These are phyloP conservation scores for Andricus curvator DNA, from an alignment of 2,888 invertebrate genomes.

Conservation along the genomic window DNA sequence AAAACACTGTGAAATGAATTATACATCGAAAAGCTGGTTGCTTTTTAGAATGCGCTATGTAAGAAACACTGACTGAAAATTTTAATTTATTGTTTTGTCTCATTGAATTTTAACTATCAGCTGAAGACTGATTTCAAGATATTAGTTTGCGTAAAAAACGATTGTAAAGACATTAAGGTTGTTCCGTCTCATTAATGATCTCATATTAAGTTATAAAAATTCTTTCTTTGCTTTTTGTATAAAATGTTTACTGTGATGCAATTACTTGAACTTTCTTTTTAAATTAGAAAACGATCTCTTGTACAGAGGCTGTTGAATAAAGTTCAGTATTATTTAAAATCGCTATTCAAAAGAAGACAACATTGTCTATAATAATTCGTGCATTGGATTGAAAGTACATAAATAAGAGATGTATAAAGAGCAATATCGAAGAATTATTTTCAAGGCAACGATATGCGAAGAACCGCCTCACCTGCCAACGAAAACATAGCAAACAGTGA, in stretches of 20 bases:
- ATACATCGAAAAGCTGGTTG: not conserved
- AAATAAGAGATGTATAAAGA: not conserved
- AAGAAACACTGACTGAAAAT: not conserved
- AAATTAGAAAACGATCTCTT: not conserved
- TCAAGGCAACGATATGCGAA: constrained; percentile 28
- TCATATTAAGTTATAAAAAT: not conserved
- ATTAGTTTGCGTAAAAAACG: not conserved
- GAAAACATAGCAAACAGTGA: constrained; percentile 53
- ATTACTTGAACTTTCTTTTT: not conserved
- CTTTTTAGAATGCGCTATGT: not conserved
- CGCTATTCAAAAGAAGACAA: not conserved
- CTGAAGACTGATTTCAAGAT: not conserved
- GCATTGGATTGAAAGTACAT: not conserved
- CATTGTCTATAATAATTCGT: not conserved
- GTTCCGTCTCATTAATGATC: not conserved
- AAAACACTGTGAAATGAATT: not conserved
- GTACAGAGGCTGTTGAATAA: not conserved
- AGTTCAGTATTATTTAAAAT: not conserved
- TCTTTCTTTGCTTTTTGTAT: not conserved
- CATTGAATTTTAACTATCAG: not conserved
- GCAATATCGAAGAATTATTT: constrained; percentile 40
- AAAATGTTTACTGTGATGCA: constrained; percentile 20
- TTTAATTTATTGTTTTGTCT: constrained; percentile 1
- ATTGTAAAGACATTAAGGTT: not conserved
- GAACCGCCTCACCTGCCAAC: constrained; percentile 36